Evolutionary conservation across 2,888 invertebrate genomes (phyloP), one percentile per base, ranked within the genome.

Genomic region (Troilus luridus): DNA sequence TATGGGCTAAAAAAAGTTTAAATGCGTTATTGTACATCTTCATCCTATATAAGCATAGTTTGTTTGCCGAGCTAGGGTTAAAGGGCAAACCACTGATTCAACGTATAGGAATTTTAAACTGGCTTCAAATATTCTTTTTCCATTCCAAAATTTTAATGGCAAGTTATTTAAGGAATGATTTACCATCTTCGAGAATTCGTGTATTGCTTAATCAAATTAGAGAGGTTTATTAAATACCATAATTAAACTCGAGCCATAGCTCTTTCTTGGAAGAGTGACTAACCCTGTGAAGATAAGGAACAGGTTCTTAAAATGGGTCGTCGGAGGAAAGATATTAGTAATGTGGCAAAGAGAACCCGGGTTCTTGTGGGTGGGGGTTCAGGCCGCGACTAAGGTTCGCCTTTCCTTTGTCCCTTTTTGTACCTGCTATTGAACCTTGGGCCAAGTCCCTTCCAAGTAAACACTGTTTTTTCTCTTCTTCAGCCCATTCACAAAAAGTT

Each of bases 341-440:
- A 81, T 56, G 81, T n/a, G 56, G 41, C 41, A 41, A 41, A 41
- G 41, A 41, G 41, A 41, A 41, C 41, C 41, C 41, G 41, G 41
- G 41, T 41, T 41, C 54, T 5, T 41, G 6, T 54, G 0, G 54
- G n/a, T n/a, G 19, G 58, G 85, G n/a, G 85, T 21, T n/a, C n/a
- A 8, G 85, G n/a, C 85, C 85, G 14, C 81, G 54, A 56, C 85
- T n/a, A 0, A 10, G 56, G 12, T 21, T n/a, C 85, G 85, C 85
- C n/a, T 41, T 81, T 54, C 85, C 58, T 85, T 85, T 85, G 85
- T 85, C 85, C 85, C 56, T 85, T 85, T 85, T 85, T 85, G 56
- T 85, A 85, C 85, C 85, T 85, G 85, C 24, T 85, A 41, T 41
- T 77, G 85, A 21, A 19, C 56, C 56, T 54, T 58, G 9, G 21